Base-by-base conservation (phyloP, 2,113 vertebrate species). In the Esox niger region DNA sequence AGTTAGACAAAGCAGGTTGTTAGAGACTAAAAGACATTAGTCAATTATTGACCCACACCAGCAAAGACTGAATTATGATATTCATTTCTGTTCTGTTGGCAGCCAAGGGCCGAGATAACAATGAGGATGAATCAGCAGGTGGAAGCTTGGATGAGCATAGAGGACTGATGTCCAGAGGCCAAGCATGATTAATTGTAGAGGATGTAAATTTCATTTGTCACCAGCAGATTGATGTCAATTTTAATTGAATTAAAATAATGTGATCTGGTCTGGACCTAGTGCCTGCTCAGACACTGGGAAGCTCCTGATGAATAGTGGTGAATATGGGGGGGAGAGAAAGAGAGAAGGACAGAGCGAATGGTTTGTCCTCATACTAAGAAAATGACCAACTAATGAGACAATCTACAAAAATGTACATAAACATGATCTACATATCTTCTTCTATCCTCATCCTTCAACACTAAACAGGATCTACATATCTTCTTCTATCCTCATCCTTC, bases 241-340 rank as follows among this genome's bases (percentile, higher is more conserved):
- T 88, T 86, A 90, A 88, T 90, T 87, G 82, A 88, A 88, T 88
- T 88, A 87, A 88, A 87, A 88, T 81, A 85, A 84, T 79, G 84
- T 86, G 83, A 88, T 83, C 82, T n/a, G n/a, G n/a, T n/a, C n/a
- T n/a, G n/a, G n/a, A n/a, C 76, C 75, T 75, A 84, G 79, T 68
- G n/a, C n/a, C 78, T 54, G 76, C 84, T 77, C 11, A n/a, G 66
- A 88, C 81, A 82, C 77, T 77, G 65, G 75, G 87, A 79, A 87
- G 85, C 81, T 58, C 82, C 70, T 86, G 80, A 75, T 86, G 86
- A 88, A 86, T 86, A 79, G 79, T 83, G 85, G 88, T 84, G 85
- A 85, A 75, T 69, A 70, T n/a, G 15, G 35, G 20, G 32, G 46
- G 20, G 32, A 75, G 79, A 80, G 80, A 84, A 82, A 79, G 79